Conservation (phyloP, 1,140 invertebrate species). For the Augochlora pura region DNA sequence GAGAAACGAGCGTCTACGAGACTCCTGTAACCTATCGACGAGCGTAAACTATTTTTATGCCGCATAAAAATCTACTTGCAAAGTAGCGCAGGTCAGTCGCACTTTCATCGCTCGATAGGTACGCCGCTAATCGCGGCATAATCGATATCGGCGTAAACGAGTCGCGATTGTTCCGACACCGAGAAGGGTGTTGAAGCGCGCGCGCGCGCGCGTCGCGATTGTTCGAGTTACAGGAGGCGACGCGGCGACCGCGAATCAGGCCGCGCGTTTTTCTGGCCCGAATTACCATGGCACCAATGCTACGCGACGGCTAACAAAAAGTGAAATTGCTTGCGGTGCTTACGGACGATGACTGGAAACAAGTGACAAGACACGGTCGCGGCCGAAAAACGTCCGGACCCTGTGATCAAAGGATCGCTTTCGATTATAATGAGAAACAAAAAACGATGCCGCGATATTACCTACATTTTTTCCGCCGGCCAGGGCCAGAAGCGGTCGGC, state of each 20-base stretch:
- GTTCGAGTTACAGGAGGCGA: slow-evolving; percentile 33
- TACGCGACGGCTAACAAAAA: slow-evolving; percentile 43
- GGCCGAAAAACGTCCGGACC: slow-evolving; percentile 49
- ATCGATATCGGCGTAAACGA: background rate
- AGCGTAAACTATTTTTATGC: too few species aligned
- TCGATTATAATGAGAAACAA: slow-evolving; percentile 41
- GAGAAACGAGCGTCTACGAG: too few species aligned
- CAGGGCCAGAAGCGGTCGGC: background rate
- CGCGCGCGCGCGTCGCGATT: slow-evolving; percentile 19
- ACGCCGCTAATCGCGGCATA: background rate
- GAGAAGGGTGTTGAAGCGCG: slow-evolving; percentile 23
- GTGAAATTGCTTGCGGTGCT: slow-evolving; percentile 62
- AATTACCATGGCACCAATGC: slow-evolving; percentile 48
- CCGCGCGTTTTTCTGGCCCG: slow-evolving; percentile 48
- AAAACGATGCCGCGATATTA: slow-evolving; percentile 17
- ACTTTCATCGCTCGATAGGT: background rate
- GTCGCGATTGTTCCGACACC: slow-evolving; percentile 10
- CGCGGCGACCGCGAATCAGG: slow-evolving; percentile 46
- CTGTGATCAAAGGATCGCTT: slow-evolving; percentile 62
- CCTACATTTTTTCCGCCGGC: slow-evolving; percentile 14
- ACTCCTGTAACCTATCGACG: too few species aligned
- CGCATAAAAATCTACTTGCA: too few species aligned
- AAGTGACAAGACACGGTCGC: slow-evolving; percentile 49
- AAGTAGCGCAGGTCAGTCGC: too few species aligned
- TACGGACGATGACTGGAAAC: slow-evolving; percentile 63